These are phyloP conservation scores for Campoletis sonorensis DNA, from an alignment of 1,140 invertebrate species.

Conservation along the genomic window DNA sequence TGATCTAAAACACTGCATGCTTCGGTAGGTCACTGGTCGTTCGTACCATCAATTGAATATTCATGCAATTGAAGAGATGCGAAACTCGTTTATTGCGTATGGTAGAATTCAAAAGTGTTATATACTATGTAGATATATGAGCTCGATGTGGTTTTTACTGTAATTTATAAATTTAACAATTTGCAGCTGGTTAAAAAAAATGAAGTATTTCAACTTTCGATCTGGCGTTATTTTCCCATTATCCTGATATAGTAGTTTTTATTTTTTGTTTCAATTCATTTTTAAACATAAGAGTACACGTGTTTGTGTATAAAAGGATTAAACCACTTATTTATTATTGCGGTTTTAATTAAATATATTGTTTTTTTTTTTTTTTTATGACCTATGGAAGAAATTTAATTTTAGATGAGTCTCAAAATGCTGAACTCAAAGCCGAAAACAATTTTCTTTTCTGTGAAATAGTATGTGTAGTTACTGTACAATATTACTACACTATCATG, in stretches of 20 bases:
- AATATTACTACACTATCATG: constrained; percentile 21
- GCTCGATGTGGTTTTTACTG: neutral
- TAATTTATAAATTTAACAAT: constrained; percentile 13
- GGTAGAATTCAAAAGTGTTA: neutral
- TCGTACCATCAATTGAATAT: constrained; percentile 22
- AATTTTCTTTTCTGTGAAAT: neutral
- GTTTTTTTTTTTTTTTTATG: no score
- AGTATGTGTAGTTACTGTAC: constrained; percentile 1
- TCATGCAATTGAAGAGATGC: constrained; percentile 18
- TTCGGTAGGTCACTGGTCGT: neutral
- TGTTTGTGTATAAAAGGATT: neutral
- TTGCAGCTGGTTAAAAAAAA: neutral
- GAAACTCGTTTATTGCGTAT: constrained; percentile 28
- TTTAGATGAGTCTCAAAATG: neutral
- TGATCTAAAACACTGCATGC: constrained; percentile 34
- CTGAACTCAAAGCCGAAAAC: neutral
- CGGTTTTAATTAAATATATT: no score
- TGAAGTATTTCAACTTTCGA: neutral
- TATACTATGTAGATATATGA: neutral
- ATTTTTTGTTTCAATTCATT: no score
- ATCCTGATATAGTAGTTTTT: no score
- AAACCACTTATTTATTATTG: no score
- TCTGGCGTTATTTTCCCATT: neutral
- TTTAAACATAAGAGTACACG: no score
- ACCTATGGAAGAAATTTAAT: neutral